These are phyloP conservation scores for Sebastes cheni DNA, from an alignment of 2,797 vertebrate species.

Conservation along the genomic window DNA sequence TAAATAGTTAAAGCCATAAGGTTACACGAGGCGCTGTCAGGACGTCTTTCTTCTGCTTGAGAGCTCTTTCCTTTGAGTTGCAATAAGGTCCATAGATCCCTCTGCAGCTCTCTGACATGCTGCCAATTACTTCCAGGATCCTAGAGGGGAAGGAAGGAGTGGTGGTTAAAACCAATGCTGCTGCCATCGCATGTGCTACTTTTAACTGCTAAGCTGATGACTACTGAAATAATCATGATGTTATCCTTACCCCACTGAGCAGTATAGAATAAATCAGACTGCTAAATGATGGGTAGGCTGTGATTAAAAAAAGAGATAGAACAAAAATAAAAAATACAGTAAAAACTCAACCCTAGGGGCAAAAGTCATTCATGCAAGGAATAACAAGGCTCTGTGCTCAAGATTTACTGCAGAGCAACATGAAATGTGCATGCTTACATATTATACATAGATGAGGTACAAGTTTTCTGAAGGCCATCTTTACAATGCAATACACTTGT, in stretches of 20 bases:
- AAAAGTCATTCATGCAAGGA: background rate
- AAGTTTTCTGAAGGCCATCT: background rate
- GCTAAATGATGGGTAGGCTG: background rate
- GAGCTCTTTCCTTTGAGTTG: conserved; percentile 39
- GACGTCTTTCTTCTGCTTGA: conserved; percentile 30
- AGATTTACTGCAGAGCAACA: background rate
- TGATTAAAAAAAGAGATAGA: background rate
- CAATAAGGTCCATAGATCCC: conserved; percentile 21
- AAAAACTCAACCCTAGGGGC: background rate
- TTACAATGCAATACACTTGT: background rate
- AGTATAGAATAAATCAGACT: conserved; percentile 1
- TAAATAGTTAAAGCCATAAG: conserved; percentile 57
- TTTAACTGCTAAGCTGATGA: conserved; percentile 48
- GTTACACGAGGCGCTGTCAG: conserved; percentile 51
- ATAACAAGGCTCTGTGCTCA: background rate
- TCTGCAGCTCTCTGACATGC: conserved; percentile 18
- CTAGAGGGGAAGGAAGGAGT: conserved; percentile 33
- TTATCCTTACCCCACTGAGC: conserved; percentile 46
- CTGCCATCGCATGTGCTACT: conserved; percentile 27
- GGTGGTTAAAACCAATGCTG: background rate
- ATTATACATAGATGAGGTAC: background rate
- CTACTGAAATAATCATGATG: conserved; percentile 64
- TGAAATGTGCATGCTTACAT: background rate
- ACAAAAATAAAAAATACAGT: background rate
- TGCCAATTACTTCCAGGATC: conserved; percentile 58